Percentiles rank a stretch among this genome's conserved stretches.
Evolutionary conservation across 2,888 invertebrate genomes (phyloP).

Genomic region (Zelleria hepariella): DNA sequence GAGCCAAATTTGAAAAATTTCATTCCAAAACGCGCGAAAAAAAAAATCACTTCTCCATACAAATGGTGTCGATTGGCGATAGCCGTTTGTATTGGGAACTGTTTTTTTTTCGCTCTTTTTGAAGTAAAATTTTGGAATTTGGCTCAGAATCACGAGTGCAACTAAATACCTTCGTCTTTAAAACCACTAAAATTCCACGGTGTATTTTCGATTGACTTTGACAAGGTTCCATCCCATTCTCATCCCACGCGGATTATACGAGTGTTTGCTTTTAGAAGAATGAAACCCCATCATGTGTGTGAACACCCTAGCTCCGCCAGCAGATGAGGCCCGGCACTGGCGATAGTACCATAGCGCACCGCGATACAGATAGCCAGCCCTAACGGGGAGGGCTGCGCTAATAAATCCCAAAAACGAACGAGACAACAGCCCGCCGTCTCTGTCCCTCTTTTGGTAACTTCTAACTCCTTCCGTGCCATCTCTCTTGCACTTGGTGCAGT

Average conservation of each 20-base stretch:
- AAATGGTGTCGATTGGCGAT: too few species aligned
- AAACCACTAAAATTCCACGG: too few species aligned
- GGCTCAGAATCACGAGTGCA: too few species aligned
- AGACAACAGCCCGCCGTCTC: slow-evolving; percentile 31
- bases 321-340: slow-evolving; percentile 44
- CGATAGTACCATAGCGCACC: slow-evolving; percentile 66
- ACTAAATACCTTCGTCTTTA: too few species aligned
- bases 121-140: too few species aligned
- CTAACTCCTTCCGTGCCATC: slow-evolving; percentile 27
- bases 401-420: slow-evolving; percentile 32
- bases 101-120: too few species aligned
- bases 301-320: slow-evolving; percentile 22
- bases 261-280: neutral
- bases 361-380: slow-evolving; percentile 52
- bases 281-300: slow-evolving; percentile 31
- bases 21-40: too few species aligned
- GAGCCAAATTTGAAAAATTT: too few species aligned
- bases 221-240: too few species aligned
- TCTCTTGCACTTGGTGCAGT: slow-evolving; percentile 27
- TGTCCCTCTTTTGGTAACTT: slow-evolving; percentile 29
- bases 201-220: too few species aligned
- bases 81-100: too few species aligned
- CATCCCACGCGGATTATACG: neutral
- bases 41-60: too few species aligned
- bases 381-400: slow-evolving; percentile 48